A percentile compares a stretch with the other conserved stretches of the same genome.
Conservation (phyloP, 2,888 invertebrate species). For the Spodoptera picta region DNA sequence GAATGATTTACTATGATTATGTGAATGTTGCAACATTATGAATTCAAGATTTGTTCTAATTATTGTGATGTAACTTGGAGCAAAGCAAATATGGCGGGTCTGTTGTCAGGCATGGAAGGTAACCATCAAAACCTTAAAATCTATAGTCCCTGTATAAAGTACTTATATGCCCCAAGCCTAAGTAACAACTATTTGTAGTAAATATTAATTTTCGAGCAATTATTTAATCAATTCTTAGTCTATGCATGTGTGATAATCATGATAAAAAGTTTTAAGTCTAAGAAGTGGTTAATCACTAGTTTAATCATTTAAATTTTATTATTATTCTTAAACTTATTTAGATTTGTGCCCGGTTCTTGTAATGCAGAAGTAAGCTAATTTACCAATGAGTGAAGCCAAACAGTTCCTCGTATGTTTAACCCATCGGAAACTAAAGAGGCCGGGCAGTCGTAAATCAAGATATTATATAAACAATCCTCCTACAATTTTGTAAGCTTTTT, state of each 20-base stretch:
- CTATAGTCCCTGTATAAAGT: neutral
- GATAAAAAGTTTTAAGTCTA: conserved; percentile 38
- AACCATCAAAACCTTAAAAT: neutral
- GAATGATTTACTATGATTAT: conserved; percentile 19
- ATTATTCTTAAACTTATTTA: conserved; percentile 17
- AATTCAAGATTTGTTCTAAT: conserved; percentile 19
- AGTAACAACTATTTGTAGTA: conserved; percentile 18
- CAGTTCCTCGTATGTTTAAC: conserved; percentile 11
- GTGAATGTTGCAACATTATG: conserved; percentile 14
- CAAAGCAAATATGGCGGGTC: conserved; percentile 3
- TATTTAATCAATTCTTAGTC: conserved; percentile 50
- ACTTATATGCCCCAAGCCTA: conserved; percentile 16
- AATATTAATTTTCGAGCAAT: conserved; percentile 49
- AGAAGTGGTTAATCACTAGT: conserved; percentile 37
- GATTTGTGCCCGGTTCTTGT: conserved; percentile 18
- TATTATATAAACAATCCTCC: conserved; percentile 42
- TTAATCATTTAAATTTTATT: conserved; percentile 38
- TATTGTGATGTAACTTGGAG: conserved; percentile 17
- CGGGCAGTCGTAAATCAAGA: conserved; percentile 37
- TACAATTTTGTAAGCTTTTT: conserved; percentile 57
- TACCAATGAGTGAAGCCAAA: conserved; percentile 22
- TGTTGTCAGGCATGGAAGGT: neutral
- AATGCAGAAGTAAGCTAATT: conserved; percentile 4
- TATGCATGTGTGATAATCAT: conserved; percentile 52
- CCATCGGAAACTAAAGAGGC: neutral